These are phyloP conservation scores for Cephalopterus ornatus DNA, from an alignment of 2,113 vertebrate species.

Conservation along the genomic window DNA sequence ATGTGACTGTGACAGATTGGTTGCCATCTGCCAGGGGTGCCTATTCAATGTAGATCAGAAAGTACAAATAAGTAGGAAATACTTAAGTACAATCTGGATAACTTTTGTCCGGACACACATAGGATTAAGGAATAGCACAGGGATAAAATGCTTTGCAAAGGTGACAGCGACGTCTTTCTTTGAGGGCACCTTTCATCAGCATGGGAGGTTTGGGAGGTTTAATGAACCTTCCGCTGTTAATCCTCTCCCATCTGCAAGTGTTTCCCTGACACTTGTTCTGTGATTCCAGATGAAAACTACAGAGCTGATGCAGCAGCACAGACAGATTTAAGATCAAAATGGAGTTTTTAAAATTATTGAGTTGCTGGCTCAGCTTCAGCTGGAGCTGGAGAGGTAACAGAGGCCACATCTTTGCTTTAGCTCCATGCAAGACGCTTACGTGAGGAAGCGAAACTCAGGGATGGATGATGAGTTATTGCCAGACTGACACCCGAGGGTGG, in stretches of 20 bases:
- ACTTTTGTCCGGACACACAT: accelerated
- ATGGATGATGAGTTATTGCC: background rate
- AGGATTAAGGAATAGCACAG: background rate
- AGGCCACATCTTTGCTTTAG: background rate
- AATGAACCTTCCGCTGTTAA: background rate
- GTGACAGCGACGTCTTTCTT: background rate
- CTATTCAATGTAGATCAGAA: background rate
- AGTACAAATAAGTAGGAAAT: background rate
- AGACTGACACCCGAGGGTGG: background rate
- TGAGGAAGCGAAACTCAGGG: background rate
- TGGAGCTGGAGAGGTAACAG: background rate
- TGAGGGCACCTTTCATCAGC: background rate
- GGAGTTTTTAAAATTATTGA: background rate
- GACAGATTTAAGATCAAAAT: background rate
- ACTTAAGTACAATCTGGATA: background rate
- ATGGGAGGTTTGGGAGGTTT: background rate
- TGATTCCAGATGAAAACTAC: background rate
- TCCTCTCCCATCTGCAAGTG: accelerated
- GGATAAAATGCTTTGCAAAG: background rate
- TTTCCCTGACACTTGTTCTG: background rate
- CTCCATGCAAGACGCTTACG: background rate
- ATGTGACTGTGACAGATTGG: background rate
- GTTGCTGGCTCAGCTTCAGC: background rate
- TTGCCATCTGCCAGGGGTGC: background rate
- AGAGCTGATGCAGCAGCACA: accelerated